These are phyloP conservation scores for Egretta garzetta DNA, from an alignment of 2,113 vertebrate genomes.

Conservation along the genomic window DNA sequence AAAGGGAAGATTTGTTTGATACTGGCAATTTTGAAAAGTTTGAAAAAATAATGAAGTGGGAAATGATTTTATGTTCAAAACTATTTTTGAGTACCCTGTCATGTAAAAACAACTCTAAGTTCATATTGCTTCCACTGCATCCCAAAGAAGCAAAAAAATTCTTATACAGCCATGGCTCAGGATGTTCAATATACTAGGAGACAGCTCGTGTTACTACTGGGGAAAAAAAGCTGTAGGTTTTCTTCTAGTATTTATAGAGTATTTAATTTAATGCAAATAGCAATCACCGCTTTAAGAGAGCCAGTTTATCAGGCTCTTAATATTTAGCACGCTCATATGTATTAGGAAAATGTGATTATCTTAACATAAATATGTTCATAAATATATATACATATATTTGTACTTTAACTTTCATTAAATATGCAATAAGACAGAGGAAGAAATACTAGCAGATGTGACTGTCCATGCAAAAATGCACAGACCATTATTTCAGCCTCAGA, in stretches of 20 bases:
- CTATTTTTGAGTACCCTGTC: background rate
- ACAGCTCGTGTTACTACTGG: background rate
- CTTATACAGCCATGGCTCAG: background rate
- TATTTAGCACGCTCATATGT: background rate
- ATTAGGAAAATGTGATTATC: background rate
- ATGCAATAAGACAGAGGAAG: background rate
- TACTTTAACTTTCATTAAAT: background rate
- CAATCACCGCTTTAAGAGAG: background rate
- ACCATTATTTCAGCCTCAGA: background rate
- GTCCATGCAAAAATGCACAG: fast-evolving
- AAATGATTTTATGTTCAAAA: background rate
- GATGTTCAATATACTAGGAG: background rate
- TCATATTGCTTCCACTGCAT: background rate
- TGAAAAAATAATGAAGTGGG: background rate
- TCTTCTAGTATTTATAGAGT: background rate
- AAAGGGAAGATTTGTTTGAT: background rate
- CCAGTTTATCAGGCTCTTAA: background rate
- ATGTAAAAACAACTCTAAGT: background rate
- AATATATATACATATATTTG: background rate
- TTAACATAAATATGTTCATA: background rate
- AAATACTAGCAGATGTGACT: background rate
- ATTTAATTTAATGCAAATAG: background rate
- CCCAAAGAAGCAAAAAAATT: background rate
- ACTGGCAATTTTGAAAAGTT: background rate
- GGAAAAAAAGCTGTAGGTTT: background rate